Evolutionary conservation across 2,888 invertebrate genomes (phyloP).

Genomic region (Tribolium freemani): DNA sequence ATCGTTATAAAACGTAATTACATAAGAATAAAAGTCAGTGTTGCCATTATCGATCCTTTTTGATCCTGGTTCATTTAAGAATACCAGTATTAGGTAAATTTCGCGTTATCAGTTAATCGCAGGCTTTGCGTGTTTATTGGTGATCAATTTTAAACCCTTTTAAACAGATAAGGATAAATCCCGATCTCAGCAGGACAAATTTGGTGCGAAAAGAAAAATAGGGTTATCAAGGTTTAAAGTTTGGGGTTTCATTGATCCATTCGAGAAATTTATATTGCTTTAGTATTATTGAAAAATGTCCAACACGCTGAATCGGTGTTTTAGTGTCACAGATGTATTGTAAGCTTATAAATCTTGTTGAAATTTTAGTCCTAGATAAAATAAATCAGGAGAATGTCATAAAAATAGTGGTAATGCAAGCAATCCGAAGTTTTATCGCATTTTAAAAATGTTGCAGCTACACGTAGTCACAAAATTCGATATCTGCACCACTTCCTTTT

Average conservation of each 20-base stretch:
- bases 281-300: conserved; percentile 7
- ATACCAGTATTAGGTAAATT: not conserved
- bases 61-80: too few relatives aligned
- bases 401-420: conserved; percentile 6
- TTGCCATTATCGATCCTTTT: too few relatives aligned
- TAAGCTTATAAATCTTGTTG: conserved; percentile 12
- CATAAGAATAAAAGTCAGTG: too few relatives aligned
- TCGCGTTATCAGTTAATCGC: not conserved
- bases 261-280: conserved; percentile 3
- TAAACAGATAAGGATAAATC: conserved; percentile 1
- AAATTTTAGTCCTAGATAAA: not conserved
- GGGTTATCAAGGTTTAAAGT: not conserved
- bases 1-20: too few relatives aligned
- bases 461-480: conserved; percentile 29
- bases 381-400: conserved; percentile 22
- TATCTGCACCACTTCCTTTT: conserved; percentile 27
- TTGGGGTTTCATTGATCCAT: conserved; percentile 4
- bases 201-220: conserved; percentile 10
- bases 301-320: conserved; percentile 5
- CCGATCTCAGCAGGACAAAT: conserved; percentile 6
- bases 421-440: conserved; percentile 14
- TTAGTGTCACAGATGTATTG: conserved; percentile 2
- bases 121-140: not conserved
- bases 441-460: conserved; percentile 13
- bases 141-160: conserved; percentile 9